These are phyloP conservation scores for Acanthiza pusilla DNA, from an alignment of 2,797 vertebrate genomes.

Conservation along the genomic window DNA sequence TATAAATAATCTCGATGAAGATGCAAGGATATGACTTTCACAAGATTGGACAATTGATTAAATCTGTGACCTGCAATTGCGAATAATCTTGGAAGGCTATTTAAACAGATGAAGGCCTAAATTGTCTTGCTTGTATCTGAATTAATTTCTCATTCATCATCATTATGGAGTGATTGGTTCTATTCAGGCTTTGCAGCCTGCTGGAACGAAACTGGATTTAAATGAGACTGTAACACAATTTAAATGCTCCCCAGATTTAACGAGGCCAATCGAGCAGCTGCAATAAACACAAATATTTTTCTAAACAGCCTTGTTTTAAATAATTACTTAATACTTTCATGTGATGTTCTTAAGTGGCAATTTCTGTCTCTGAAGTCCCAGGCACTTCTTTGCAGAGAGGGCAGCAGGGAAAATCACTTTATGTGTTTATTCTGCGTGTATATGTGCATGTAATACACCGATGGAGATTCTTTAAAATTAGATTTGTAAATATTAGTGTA, in stretches of 20 bases:
- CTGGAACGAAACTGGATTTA: constrained; percentile 87
- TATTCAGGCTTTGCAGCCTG: constrained; percentile 89
- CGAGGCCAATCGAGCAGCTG: constrained; percentile 86
- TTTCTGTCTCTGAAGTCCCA: constrained; percentile 62
- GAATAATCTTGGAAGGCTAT: constrained; percentile 97
- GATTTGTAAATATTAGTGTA: neutral
- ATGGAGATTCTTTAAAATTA: neutral
- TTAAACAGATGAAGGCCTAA: constrained; percentile 99
- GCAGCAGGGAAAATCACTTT: constrained; percentile 27
- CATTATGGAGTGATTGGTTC: constrained; percentile 94
- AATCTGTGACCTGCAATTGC: constrained; percentile 95
- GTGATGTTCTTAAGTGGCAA: constrained; percentile 74
- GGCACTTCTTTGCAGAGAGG: constrained; percentile 50
- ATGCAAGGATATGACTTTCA: constrained; percentile 93
- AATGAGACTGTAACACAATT: constrained; percentile 97
- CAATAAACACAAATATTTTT: constrained; percentile 87
- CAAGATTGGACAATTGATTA: constrained; percentile 97
- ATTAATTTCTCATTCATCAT: constrained; percentile 99
- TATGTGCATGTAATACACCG: neutral
- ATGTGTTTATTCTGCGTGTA: constrained; percentile 32
- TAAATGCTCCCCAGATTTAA: constrained; percentile 84
- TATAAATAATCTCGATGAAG: constrained; percentile 98
- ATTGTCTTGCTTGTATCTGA: constrained; percentile 98
- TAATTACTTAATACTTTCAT: constrained; percentile 81
- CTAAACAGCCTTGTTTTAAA: constrained; percentile 80